Percentiles rank a stretch among this genome's conserved stretches.
Conservation (phyloP, 2,888 invertebrate species). For the Polymixis lichenea region DNA sequence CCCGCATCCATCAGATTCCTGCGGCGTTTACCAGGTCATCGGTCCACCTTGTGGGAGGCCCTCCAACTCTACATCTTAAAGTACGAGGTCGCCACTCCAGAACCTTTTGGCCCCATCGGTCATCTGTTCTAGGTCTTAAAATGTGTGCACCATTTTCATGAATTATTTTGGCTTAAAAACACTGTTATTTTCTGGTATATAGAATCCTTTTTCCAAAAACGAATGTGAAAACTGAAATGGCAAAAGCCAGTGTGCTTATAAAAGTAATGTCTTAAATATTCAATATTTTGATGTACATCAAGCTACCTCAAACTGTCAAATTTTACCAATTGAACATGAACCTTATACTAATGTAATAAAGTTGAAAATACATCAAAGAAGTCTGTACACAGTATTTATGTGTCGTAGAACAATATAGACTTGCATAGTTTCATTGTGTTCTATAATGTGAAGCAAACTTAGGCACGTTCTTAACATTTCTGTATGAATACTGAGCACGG, state of each 20-base stretch:
- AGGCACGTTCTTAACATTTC: neutral
- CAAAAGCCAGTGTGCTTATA: constrained; percentile 62
- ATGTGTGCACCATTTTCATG: neutral
- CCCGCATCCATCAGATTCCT: too few relatives aligned
- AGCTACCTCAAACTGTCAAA: too few relatives aligned
- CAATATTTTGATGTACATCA: neutral
- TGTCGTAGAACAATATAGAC: neutral
- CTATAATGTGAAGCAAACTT: neutral
- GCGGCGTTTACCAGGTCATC: too few relatives aligned
- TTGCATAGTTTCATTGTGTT: neutral
- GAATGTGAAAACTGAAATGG: constrained; percentile 13
- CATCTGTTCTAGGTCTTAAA: too few relatives aligned
- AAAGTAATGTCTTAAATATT: constrained; percentile 44
- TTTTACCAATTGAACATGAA: too few relatives aligned
- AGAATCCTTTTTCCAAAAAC: constrained; percentile 29
- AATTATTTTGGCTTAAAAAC: neutral
- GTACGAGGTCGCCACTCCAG: too few relatives aligned
- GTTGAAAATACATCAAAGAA: too few relatives aligned
- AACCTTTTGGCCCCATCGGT: too few relatives aligned
- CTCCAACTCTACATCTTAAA: too few relatives aligned
- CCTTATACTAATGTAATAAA: too few relatives aligned
- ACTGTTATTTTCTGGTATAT: neutral
- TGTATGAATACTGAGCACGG: neutral
- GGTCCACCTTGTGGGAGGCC: too few relatives aligned
- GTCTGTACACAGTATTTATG: neutral